Conservation (phyloP, 2,113 vertebrate species). For the pig (Sus scrofa) region DNA sequence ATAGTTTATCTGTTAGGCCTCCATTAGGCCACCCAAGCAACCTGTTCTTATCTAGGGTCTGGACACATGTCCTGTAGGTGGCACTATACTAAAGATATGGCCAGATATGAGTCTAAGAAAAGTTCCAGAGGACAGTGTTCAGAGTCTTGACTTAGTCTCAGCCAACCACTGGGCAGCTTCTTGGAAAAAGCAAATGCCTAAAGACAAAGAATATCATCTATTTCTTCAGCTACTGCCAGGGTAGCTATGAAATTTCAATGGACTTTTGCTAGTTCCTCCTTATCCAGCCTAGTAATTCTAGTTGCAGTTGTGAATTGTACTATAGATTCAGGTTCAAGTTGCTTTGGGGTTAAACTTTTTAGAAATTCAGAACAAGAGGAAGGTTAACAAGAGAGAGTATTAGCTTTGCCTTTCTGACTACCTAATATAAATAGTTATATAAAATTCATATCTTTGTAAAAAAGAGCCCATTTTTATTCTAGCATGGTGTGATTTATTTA, state of each 20-base stretch:
- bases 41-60: neutral
- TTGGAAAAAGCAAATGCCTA: neutral
- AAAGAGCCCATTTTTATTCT: neutral
- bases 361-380: neutral
- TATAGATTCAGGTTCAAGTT: neutral
- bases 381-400: neutral
- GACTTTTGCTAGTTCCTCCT: neutral
- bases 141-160: neutral
- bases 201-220: neutral
- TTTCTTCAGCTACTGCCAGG: neutral
- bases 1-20: neutral
- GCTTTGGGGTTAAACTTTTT: neutral
- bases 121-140: neutral
- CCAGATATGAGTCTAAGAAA: neutral
- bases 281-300: conserved; percentile 8
- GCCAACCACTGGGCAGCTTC: neutral
- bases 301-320: neutral
- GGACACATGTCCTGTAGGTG: neutral
- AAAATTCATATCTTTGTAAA: neutral
- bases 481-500: neutral
- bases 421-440: conserved; percentile 22
- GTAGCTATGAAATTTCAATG: neutral
- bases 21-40: neutral
- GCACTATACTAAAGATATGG: neutral
- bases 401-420: neutral